Conservation (phyloP, 2,797 vertebrate species). For the Takifugu rubripes region DNA sequence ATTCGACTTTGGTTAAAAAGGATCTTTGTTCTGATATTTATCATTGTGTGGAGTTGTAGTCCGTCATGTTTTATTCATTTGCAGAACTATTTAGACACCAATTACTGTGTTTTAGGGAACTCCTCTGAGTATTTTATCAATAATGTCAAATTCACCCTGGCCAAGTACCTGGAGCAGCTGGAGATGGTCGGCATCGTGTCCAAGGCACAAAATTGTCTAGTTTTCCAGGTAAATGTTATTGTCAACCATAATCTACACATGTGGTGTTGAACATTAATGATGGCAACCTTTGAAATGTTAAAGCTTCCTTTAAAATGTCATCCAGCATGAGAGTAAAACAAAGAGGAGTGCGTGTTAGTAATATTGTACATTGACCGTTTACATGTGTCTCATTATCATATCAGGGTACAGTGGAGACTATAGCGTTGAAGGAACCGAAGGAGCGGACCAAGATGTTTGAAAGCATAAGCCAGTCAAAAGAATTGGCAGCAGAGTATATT, state of each 20-base stretch:
- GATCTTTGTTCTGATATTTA: no score
- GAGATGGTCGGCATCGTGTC: conserved; percentile 85
- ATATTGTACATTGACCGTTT: background rate
- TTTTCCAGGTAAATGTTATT: conserved; percentile 86
- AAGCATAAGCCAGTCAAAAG: conserved; percentile 83
- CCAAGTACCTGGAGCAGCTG: conserved; percentile 77
- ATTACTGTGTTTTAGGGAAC: conserved; percentile 64
- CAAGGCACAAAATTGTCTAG: conserved; percentile 88
- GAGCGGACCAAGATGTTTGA: conserved; percentile 92
- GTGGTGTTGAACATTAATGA: no score
- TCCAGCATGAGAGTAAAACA: background rate
- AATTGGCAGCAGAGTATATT: conserved; percentile 82
- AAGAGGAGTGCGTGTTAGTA: background rate
- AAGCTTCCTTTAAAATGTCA: no score
- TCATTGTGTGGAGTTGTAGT: no score
- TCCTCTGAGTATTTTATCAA: conserved; percentile 82
- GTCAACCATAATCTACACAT: no score
- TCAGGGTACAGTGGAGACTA: conserved; percentile 91
- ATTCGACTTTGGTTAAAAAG: background rate
- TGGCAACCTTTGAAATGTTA: no score
- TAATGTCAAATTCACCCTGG: conserved; percentile 66
- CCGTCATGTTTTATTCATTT: no score
- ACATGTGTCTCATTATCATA: conserved; percentile 1
- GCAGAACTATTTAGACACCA: background rate
- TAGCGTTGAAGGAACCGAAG: conserved; percentile 88